phyloP scores from a whole-genome alignment of 2,113 vertebrate genomes.

The Oxyruncus cristatus region DNA sequence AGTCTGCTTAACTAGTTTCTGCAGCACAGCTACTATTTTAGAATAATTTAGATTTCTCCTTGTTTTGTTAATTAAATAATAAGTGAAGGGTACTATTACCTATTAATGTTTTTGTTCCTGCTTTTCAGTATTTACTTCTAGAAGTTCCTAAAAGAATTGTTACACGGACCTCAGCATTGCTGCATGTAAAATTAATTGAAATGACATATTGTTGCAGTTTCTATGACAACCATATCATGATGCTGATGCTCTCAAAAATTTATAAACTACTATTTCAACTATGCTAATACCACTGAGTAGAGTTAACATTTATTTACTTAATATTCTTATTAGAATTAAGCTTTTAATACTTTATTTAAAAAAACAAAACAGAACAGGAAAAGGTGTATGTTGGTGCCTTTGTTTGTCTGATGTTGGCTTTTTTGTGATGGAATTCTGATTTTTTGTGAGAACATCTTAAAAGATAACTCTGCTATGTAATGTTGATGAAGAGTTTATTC shows the following conservation, averaged over 20 bases:
- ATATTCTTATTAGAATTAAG: constrained; percentile 52
- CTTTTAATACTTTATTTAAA: constrained; percentile 19
- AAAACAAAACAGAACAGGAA: neutral
- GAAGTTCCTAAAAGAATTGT: constrained; percentile 64
- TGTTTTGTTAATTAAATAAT: constrained; percentile 37
- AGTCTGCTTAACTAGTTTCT: constrained; percentile 50
- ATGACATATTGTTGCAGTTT: constrained; percentile 79
- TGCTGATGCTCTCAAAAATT: constrained; percentile 76
- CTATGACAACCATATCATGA: constrained; percentile 80
- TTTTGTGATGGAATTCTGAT: neutral
- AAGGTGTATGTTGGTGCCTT: neutral
- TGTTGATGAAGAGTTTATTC: neutral
- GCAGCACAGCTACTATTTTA: neutral
- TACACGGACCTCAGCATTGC: constrained; percentile 48
- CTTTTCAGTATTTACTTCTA: constrained; percentile 64
- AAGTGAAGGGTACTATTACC: neutral
- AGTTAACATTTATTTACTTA: constrained; percentile 66
- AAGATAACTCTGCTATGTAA: neutral
- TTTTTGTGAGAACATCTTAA: neutral
- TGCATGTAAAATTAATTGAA: constrained; percentile 76
- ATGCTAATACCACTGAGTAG: constrained; percentile 65
- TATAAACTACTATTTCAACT: constrained; percentile 75
- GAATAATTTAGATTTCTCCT: constrained; percentile 18
- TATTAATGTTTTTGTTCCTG: constrained; percentile 30
- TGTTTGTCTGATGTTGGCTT: neutral